These are phyloP conservation scores for Psococerastis gibbosa DNA, from an alignment of 2,888 invertebrate genomes.

Conservation along the genomic window DNA sequence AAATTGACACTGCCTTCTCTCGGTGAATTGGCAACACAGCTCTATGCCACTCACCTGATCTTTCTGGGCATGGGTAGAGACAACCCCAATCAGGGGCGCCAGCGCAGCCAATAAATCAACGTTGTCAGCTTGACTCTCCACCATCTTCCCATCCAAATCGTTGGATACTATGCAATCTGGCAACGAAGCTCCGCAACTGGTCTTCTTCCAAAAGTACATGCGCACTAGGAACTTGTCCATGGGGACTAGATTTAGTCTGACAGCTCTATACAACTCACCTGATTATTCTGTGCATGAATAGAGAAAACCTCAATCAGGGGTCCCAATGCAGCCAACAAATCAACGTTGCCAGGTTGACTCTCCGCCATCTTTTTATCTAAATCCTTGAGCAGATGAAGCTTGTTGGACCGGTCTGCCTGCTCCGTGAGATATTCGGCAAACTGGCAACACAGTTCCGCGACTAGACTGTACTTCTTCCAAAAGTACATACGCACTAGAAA, in stretches of 20 bases:
- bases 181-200: no score
- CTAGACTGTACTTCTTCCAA: conserved; percentile 37
- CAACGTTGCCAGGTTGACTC: conserved; percentile 20
- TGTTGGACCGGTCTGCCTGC: conserved; percentile 25
- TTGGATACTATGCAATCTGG: no score
- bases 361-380: conserved; percentile 31
- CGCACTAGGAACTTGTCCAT: conserved; percentile 41
- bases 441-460: conserved; percentile 36
- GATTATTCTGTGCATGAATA: conserved; percentile 24
- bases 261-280: no score
- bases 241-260: conserved; percentile 35
- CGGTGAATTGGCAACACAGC: no score
- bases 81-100: no score
- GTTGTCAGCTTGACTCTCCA: conserved; percentile 21
- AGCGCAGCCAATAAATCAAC: no score
- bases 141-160: conserved; percentile 32
- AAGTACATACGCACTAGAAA: conserved; percentile 40
- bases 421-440: conserved; percentile 33
- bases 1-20: no score
- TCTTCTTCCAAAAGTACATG: conserved; percentile 38
- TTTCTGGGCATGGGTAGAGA: no score
- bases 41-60: no score
- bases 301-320: conserved; percentile 28
- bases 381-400: conserved; percentile 32
- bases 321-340: conserved; percentile 22